A percentile compares a stretch with the other conserved stretches of the same genome.
Conservation (phyloP, 2,797 vertebrate species). For the Odontamblyopus lacepedii region DNA sequence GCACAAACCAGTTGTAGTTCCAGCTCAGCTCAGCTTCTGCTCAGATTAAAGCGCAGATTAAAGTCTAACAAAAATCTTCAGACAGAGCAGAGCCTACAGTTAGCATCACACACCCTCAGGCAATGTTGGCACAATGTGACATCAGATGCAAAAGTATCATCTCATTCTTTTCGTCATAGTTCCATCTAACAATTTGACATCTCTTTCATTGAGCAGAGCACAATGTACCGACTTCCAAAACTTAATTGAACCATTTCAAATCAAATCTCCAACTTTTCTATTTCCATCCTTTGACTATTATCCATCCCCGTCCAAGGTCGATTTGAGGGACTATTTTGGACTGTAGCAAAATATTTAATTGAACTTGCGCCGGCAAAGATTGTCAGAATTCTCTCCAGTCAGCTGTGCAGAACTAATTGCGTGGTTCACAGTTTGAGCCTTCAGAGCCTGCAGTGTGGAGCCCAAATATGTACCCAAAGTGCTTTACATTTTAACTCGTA, state of each 20-base stretch:
- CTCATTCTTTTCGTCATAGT: not conserved
- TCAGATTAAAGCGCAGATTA: too few species aligned
- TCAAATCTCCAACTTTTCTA: not conserved
- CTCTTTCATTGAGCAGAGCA: not conserved
- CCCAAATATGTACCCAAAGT: constrained; percentile 4
- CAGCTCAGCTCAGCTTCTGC: too few species aligned
- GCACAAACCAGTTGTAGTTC: too few species aligned
- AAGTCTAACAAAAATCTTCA: too few species aligned
- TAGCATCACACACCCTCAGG: too few species aligned
- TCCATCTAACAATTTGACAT: not conserved
- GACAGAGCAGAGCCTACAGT: too few species aligned
- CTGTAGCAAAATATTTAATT: constrained; percentile 16
- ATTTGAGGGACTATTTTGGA: constrained; percentile 3
- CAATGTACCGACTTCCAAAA: not conserved
- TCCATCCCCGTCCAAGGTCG: constrained; percentile 3
- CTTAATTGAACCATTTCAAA: not conserved
- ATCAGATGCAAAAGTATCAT: not conserved
- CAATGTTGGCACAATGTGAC: too few species aligned
- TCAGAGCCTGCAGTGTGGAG: constrained; percentile 13
- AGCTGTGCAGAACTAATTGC: constrained; percentile 35
- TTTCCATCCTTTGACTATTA: not conserved
- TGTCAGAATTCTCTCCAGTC: constrained; percentile 18
- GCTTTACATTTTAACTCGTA: constrained; percentile 23
- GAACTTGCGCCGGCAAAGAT: constrained; percentile 15
- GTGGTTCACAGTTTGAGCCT: constrained; percentile 18